Evolutionary conservation across 2,113 vertebrate genomes (phyloP).

Genomic region (Daphoenositta chrysoptera): DNA sequence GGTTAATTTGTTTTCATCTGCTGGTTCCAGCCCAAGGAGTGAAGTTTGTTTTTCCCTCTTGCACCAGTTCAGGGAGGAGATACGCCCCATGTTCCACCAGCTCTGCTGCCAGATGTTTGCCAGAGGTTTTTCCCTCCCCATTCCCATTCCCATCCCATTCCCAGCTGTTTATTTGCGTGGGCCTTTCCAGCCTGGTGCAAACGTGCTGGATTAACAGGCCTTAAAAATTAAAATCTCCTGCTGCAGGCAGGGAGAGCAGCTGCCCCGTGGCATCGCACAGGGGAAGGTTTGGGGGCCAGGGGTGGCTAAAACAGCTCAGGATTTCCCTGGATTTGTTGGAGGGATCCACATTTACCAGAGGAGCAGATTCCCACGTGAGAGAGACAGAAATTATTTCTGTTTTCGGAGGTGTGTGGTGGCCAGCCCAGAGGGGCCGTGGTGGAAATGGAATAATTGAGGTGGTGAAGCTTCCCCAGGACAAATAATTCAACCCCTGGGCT

Average conservation of each 20-base stretch:
- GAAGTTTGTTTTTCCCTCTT: conserved; percentile 53
- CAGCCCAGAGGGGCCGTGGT: background rate
- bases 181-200: conserved; percentile 12
- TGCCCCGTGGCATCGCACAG: background rate
- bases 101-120: conserved; percentile 2
- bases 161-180: conserved; percentile 41
- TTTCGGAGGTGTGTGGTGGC: accelerated
- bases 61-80: conserved; percentile 26
- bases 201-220: background rate
- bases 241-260: background rate
- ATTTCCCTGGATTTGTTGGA: background rate
- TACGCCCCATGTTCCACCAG: background rate
- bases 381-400: background rate
- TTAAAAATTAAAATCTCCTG: background rate
- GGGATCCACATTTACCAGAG: background rate
- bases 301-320: background rate
- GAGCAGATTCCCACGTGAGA: background rate
- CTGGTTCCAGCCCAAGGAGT: conserved; percentile 23
- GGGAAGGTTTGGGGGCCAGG: background rate
- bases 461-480: background rate
- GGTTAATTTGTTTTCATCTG: conserved; percentile 64
- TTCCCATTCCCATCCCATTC: background rate
- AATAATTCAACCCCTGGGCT: background rate
- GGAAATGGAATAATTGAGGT: background rate
- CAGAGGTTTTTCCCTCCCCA: background rate